Evolutionary conservation across 1,140 invertebrate species (phyloP), one percentile per base, ranked within the genome.

Genomic region (Diorhabda carinulata): DNA sequence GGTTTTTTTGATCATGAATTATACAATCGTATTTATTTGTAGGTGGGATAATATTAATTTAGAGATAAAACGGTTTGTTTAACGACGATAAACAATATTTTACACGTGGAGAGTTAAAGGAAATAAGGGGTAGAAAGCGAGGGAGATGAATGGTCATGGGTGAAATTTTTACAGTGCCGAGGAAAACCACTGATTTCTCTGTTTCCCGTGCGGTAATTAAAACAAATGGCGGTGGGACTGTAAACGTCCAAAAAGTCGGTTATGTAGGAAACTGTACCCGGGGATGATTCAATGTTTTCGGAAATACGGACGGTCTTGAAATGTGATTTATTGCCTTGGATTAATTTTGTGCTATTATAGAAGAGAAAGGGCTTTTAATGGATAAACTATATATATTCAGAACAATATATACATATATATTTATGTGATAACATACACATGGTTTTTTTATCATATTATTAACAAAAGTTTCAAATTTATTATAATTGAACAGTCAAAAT

Each of bases 191-290:
- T 44, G 61, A 62, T 43, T 62, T 44, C 61, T 62, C 61, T 44
- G 61, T 62, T 62, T 62, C 61, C 61, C 61, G 61, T 62, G 61
- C 43, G 61, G 61, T 62, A 62, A 62, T 62, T 62, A 62, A 62
- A 62, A 62, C 61, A 43, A 62, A 62, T 62, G 61, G 61, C 61
- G 43, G 42, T 43, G 61, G 61, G 42, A 41, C 61, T 10, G 43
- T 43, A 59, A 41, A 10, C 58, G 61, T 43, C 41, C 0, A 10
- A 59, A 41, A 10, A 10, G 61, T 43, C 41, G 3, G 41, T n/a
- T 43, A 43, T n/a, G 61, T 62, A 62, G 61, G 43, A 47, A 62
- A 62, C 61, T 62, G 41, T 10, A 45, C 61, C 61, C 61, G n/a
- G 61, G 61, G 61, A 62, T 62, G 61, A 62, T 62, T 62, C 61